Base-by-base conservation (phyloP, 2,888 invertebrate species). In the Xestia rhomboidea region DNA sequence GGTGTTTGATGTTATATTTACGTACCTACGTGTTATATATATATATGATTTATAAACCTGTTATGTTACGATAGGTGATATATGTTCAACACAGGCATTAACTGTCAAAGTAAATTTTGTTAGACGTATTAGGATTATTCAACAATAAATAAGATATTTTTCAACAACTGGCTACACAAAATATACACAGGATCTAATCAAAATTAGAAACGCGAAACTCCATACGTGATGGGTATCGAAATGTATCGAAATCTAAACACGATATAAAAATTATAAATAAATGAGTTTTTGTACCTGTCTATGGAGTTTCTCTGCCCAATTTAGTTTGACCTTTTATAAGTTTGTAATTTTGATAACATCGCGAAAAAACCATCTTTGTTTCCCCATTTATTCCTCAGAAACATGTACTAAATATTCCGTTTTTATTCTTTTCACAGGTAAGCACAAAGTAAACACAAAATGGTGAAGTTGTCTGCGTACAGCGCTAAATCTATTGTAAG, bases 391-490 rank as follows among this genome's bases (percentile, higher is more conserved):
- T 63, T 49, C 18, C 34, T 21, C 10, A 4, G 30, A 18, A 30
- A 15, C 11, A 11, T 72, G n/a, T 70, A 69, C 69, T 84, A 62
- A 84, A 63, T 57, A 21, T 71, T 81, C 6, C 0, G 76, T 76
- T 54, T 66, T 82, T 88, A 84, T 87, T 92, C 75, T 88, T 79
- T 83, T 92, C 90, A 54, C 93, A 93, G 93, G 93, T 93, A 93
- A 93, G 93, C 89, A 85, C 84, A 79, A 69, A 68, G 49, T n/a
- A 66, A n/a, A 74, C 18, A 49, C 51, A 74, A 79, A 71, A 74
- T 77, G 76, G 60, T n/a, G 38, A 51, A 64, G 60, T 64, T 64
- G 38, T 49, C 76, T 13, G 38, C 73, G 62, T 41, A 44, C 41
- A 69, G 63, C 62, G 49, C 18, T 66, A 69, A 69, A 18, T 38